Percentiles rank a stretch among this genome's conserved stretches.
Conservation (phyloP, 2,888 invertebrate genomes). For the Lasioglossum calceatum region DNA sequence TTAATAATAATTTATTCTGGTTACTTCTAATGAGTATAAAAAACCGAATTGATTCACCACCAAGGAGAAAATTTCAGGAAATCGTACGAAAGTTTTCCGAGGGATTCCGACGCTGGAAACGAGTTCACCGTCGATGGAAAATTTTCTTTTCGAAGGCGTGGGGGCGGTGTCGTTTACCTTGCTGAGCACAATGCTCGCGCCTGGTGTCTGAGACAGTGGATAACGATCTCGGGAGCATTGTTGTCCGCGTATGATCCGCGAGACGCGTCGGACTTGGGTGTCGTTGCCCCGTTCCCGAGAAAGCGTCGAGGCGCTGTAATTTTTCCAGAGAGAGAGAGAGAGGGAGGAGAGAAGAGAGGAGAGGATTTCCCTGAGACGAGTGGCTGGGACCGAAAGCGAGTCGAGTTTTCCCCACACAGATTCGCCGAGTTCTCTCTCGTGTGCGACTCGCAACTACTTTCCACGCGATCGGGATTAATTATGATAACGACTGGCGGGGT, state of each 20-base stretch:
- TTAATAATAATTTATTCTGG: too few relatives aligned
- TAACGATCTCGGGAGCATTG: conserved; percentile 46
- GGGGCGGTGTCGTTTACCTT: conserved; percentile 31
- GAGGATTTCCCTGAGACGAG: conserved; percentile 6
- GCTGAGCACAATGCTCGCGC: conserved; percentile 34
- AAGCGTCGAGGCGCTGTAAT: background rate
- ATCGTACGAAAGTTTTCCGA: background rate
- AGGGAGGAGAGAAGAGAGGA: background rate
- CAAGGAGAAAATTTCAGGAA: background rate
- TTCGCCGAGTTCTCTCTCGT: background rate
- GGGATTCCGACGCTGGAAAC: background rate
- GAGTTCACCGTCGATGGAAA: conserved; percentile 6
- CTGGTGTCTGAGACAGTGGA: conserved; percentile 42
- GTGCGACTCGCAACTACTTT: conserved; percentile 29
- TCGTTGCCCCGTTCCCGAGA: conserved; percentile 3
- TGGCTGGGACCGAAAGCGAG: conserved; percentile 6
- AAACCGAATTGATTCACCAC: too few relatives aligned
- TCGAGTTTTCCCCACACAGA: background rate
- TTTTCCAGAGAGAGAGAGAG: background rate
- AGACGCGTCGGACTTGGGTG: background rate
- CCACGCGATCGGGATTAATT: conserved; percentile 31
- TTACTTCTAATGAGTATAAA: too few relatives aligned
- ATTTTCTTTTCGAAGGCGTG: background rate
- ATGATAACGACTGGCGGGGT: background rate
- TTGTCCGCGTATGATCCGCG: conserved; percentile 37